Percentiles rank a stretch among this genome's conserved stretches.
These are phyloP conservation scores for Elgaria multicarinata DNA, from an alignment of 2,113 vertebrate species.

Conservation along the genomic window DNA sequence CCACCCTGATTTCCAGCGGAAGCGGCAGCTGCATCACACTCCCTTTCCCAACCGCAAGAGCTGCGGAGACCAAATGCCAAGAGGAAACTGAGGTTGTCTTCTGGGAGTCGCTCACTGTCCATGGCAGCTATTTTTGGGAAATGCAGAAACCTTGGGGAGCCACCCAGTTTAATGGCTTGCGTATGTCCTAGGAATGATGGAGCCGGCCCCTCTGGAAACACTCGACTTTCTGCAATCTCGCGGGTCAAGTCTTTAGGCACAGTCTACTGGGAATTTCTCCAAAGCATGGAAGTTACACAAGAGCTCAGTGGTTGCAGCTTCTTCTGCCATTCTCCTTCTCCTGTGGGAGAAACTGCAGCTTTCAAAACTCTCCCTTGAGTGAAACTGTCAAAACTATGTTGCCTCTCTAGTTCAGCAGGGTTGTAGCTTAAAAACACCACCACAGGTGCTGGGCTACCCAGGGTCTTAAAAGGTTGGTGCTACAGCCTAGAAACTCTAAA, in stretches of 20 bases:
- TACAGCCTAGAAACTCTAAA: no score
- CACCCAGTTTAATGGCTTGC: constrained; percentile 51
- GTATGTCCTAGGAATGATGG: constrained; percentile 18
- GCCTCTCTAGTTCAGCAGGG: neutral
- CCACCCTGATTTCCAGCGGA: neutral
- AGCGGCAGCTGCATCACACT: neutral
- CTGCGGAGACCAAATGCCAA: constrained; percentile 1
- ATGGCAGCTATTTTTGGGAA: constrained; percentile 23
- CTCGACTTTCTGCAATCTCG: neutral
- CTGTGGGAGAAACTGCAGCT: neutral
- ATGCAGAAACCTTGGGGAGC: neutral
- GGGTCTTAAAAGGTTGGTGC: neutral
- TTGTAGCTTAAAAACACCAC: neutral
- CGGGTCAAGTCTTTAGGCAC: neutral
- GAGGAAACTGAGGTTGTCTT: constrained; percentile 23
- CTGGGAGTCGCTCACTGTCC: constrained; percentile 14
- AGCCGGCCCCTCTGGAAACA: neutral
- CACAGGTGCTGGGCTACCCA: neutral
- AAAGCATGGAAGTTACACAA: neutral
- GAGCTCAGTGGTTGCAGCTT: neutral
- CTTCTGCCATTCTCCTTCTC: no score
- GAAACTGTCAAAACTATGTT: no score
- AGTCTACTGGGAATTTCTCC: neutral
- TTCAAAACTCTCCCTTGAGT: neutral
- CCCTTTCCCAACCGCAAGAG: constrained; percentile 5